Percentiles rank a stretch among this genome's conserved stretches.
These are phyloP conservation scores for Pemphredon lugubris DNA, from an alignment of 2,888 invertebrate species.

Conservation along the genomic window DNA sequence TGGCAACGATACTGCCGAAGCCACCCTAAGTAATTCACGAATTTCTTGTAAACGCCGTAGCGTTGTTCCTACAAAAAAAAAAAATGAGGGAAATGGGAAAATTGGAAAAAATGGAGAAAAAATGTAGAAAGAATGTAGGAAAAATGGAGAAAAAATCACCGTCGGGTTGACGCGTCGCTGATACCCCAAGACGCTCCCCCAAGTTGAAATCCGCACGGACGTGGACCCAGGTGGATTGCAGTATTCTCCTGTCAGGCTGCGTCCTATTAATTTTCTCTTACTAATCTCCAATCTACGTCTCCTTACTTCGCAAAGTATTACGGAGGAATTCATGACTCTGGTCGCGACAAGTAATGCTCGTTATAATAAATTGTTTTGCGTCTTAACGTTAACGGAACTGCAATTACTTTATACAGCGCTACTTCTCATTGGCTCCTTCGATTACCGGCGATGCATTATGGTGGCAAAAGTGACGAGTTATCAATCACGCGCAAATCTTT, in stretches of 20 bases:
- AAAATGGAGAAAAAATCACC: slow-evolving; percentile 59
- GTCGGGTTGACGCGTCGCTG: slow-evolving; percentile 13
- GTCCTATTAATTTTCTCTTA: slow-evolving; percentile 76
- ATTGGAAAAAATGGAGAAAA: too few relatives aligned
- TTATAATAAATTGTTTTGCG: slow-evolving; percentile 56
- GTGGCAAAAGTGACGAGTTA: too few relatives aligned
- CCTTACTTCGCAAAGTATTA: slow-evolving; percentile 71
- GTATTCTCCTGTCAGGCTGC: slow-evolving; percentile 67
- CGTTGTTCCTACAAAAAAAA: too few relatives aligned
- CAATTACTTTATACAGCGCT: too few relatives aligned
- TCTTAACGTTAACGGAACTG: slow-evolving; percentile 10
- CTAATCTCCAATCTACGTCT: slow-evolving; percentile 78
- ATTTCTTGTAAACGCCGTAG: too few relatives aligned
- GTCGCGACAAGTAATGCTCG: slow-evolving; percentile 47
- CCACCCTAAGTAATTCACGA: slow-evolving; percentile 51
- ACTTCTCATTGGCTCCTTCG: too few relatives aligned
- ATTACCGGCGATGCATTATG: too few relatives aligned
- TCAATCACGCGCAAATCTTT: too few relatives aligned
- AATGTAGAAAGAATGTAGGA: slow-evolving; percentile 19
- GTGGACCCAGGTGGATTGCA: slow-evolving; percentile 69
- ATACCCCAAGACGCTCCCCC: slow-evolving; percentile 6
- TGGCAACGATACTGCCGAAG: slow-evolving; percentile 10
- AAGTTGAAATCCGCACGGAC: slow-evolving; percentile 19
- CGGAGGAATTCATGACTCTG: slow-evolving; percentile 54
- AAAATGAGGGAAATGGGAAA: too few relatives aligned